Base-by-base conservation (phyloP, 2,113 vertebrate species). In the Forbesichthys agassizii region DNA sequence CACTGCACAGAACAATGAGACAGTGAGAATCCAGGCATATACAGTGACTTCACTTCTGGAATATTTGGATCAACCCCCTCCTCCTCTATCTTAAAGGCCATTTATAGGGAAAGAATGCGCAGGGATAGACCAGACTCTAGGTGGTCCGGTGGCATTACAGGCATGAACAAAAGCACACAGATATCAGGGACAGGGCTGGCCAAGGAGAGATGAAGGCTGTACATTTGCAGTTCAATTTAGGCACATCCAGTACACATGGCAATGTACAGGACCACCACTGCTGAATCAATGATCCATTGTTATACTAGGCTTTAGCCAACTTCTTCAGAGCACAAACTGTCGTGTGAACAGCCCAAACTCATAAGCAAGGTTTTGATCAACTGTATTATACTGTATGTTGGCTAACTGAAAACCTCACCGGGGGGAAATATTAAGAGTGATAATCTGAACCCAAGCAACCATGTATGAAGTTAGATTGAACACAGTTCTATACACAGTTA, bases 41-140 rank as follows among this genome's bases (percentile, higher is more conserved):
- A 33, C 67, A 68, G 71, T 90, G 88, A 92, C 89, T 88, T 91
- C 83, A 91, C 66, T 84, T 74, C 62, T 47, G 60, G 72, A 87
- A 66, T 67, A 83, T 89, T 83, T 73, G 74, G 16, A 79, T 78
- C 77, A 64, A 68, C 71, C 66, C 71, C 67, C 65, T 27, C 11
- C 49, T 81, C 72, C 73, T 47, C 54, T 66, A 48, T 42, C 58
- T 80, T 52, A 73, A 33, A 69, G 58, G 57, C 54, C 54, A 61
- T 71, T 11, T 49, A 57, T 68, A 64, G 47, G 36, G 33, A 64
- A 46, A 36, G 59, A 58, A 73, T 51, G n/a, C 52, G n/a, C 48
- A 53, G 61, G 76, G 77, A 77, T 70, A 69, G 51, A 78, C 14
- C 46, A 69, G 73, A 27, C 27, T 27, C 27, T 27, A 74, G 80